A percentile compares a stretch with the other conserved stretches of the same genome.
These are phyloP conservation scores for Sarcophaga carnaria DNA, from an alignment of 2,888 invertebrate species.

Conservation along the genomic window DNA sequence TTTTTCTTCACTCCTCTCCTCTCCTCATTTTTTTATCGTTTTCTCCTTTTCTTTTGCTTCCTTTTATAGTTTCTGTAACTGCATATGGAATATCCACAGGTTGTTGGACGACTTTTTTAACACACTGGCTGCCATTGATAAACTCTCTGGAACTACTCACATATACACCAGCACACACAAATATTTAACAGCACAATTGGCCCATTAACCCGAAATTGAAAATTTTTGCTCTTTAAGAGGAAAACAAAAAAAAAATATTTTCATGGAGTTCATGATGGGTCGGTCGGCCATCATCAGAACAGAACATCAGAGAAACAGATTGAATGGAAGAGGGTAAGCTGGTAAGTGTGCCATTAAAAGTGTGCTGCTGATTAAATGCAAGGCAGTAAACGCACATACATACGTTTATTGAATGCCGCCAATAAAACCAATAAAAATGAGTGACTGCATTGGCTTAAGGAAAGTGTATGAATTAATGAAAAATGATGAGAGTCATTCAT, in stretches of 20 bases:
- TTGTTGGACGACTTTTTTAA: slow-evolving; percentile 1
- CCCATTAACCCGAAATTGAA: slow-evolving; percentile 58
- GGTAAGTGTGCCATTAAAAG: too few species aligned
- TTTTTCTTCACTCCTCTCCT: not conserved
- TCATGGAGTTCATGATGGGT: slow-evolving; percentile 34
- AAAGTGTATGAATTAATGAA: too few species aligned
- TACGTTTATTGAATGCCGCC: too few species aligned
- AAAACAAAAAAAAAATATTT: slow-evolving; percentile 12
- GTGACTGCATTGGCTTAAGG: too few species aligned
- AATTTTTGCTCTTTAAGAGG: not conserved
- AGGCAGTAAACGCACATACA: too few species aligned
- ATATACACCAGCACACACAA: not conserved
- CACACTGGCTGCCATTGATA: not conserved
- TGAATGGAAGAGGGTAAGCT: too few species aligned
- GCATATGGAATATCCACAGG: slow-evolving; percentile 33
- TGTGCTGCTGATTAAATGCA: too few species aligned
- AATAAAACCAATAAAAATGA: too few species aligned
- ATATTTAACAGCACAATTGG: slow-evolving; percentile 33
- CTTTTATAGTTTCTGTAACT: not conserved
- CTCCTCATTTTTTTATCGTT: not conserved
- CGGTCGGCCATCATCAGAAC: slow-evolving; percentile 22
- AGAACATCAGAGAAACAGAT: not conserved
- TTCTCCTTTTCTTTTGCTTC: too few species aligned
- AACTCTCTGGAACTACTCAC: not conserved
- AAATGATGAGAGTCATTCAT: too few species aligned